A percentile compares a stretch with the other conserved stretches of the same genome.
Evolutionary conservation across 2,797 vertebrate genomes (phyloP).

Genomic region (Molossus molossus): DNA sequence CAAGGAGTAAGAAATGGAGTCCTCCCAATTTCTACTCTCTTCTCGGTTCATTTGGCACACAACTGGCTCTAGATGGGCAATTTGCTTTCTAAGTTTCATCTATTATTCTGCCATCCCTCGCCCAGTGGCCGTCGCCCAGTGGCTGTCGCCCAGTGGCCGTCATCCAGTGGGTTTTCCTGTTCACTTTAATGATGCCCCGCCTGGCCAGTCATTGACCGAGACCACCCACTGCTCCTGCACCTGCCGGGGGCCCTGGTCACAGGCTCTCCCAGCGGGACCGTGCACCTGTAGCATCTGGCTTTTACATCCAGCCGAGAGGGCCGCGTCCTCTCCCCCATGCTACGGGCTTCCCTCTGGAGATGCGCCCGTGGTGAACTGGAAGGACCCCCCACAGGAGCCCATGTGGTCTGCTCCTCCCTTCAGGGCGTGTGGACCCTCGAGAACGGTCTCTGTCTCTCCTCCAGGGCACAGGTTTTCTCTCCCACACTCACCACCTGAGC

Average conservation of each 20-base stretch:
- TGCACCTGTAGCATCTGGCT: background rate
- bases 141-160: background rate
- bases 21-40: background rate
- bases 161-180: background rate
- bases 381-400: background rate
- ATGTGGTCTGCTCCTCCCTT: background rate
- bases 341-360: background rate
- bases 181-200: background rate
- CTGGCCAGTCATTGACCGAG: background rate
- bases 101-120: background rate
- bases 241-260: background rate
- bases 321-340: rapidly evolving
- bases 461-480: background rate
- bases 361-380: background rate
- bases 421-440: background rate
- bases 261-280: background rate
- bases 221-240: background rate
- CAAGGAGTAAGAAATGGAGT: background rate
- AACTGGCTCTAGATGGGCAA: background rate
- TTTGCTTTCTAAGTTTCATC: background rate
- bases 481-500: background rate
- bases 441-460: background rate
- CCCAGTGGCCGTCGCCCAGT: background rate
- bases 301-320: background rate
- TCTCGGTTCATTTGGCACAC: background rate